A percentile compares a stretch with the other conserved stretches of the same genome.
phyloP scores from a whole-genome alignment of 1,140 invertebrate genomes.

The Globodera rostochiensis region DNA sequence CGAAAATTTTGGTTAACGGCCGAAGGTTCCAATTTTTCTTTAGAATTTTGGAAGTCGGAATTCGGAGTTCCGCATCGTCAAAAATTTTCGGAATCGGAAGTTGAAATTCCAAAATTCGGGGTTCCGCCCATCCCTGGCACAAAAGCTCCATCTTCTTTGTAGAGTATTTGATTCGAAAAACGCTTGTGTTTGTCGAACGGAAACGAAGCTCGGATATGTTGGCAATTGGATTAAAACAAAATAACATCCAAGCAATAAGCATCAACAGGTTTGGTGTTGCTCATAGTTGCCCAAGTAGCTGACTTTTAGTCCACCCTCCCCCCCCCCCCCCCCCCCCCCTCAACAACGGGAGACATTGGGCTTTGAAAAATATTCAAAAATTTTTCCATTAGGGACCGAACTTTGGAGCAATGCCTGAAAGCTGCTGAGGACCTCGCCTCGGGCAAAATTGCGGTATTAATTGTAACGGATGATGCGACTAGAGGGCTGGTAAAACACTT shows the following conservation, averaged over 20 bases:
- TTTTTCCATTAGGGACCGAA: conserved; percentile 37
- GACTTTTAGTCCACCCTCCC: too few species aligned
- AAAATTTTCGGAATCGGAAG: too few species aligned
- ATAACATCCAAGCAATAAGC: conserved; percentile 24
- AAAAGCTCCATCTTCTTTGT: conserved; percentile 4
- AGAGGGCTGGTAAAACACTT: conserved; percentile 29
- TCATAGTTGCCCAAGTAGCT: too few species aligned
- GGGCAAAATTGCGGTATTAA: conserved; percentile 21
- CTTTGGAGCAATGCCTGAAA: conserved; percentile 34
- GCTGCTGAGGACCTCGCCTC: conserved; percentile 28
- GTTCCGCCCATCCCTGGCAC: too few species aligned
- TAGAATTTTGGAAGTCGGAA: too few species aligned
- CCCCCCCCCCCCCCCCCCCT: too few species aligned
- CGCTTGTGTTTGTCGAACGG: conserved; percentile 35
- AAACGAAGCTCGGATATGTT: conserved; percentile 35
- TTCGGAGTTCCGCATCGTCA: too few species aligned
- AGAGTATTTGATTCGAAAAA: conserved; percentile 25
- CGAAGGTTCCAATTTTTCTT: too few species aligned
- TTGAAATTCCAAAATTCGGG: too few species aligned
- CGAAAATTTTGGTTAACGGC: too few species aligned
- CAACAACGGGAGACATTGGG: too few species aligned
- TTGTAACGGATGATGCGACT: conserved; percentile 34
- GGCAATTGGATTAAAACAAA: conserved; percentile 17
- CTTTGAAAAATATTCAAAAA: conserved; percentile 1
- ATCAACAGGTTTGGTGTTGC: conserved; percentile 6